Evolutionary conservation across 2,797 vertebrate genomes (phyloP).

Genomic region (Semaprochilodus insignis): DNA sequence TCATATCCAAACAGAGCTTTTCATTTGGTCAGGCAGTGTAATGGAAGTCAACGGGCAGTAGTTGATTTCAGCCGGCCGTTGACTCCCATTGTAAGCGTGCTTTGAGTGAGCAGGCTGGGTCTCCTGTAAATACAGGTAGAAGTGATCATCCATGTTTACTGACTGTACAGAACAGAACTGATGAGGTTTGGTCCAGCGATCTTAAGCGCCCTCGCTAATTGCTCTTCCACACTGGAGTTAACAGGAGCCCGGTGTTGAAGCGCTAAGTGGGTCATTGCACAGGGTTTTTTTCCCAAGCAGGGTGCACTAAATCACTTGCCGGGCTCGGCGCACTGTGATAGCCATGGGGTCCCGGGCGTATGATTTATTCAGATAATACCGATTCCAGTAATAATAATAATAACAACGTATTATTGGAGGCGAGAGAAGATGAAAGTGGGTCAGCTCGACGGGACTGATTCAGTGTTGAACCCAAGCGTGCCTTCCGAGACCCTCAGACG

Average conservation of each 20-base stretch:
- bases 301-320: constrained; percentile 60
- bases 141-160: too few species aligned
- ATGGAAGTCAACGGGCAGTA: not conserved
- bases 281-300: constrained; percentile 48
- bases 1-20: too few species aligned
- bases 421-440: constrained; percentile 61
- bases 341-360: constrained; percentile 51
- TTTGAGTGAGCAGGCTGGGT: too few species aligned
- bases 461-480: constrained; percentile 55
- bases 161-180: too few species aligned
- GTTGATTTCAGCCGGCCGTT: not conserved
- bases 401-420: constrained; percentile 64
- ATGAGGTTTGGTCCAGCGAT: too few species aligned
- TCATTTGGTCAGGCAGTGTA: not conserved
- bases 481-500: constrained; percentile 55
- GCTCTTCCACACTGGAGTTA: constrained; percentile 43
- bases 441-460: constrained; percentile 60
- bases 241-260: constrained; percentile 39
- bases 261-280: constrained; percentile 61
- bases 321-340: constrained; percentile 48
- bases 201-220: constrained; percentile 44
- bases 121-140: too few species aligned
- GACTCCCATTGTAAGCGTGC: too few species aligned
- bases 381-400: constrained; percentile 63
- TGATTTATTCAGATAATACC: constrained; percentile 66